Percentiles rank a stretch among this genome's conserved stretches.
phyloP scores from a whole-genome alignment of 1,140 invertebrate genomes.

The Drosophila suzukii region DNA sequence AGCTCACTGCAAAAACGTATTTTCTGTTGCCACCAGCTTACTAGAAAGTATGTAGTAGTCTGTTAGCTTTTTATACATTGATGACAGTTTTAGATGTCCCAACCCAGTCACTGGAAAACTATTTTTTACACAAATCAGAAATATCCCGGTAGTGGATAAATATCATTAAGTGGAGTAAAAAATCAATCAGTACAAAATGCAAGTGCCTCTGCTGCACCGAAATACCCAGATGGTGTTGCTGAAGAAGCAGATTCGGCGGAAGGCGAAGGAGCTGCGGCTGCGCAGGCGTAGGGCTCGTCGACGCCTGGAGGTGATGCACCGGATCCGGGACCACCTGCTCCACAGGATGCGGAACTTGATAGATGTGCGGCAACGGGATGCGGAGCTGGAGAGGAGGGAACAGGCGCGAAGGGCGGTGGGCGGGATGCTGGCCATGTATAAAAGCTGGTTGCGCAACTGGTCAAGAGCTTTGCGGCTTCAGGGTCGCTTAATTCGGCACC shows the following conservation, averaged over 20 bases:
- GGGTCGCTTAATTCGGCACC: not conserved
- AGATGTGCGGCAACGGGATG: not conserved
- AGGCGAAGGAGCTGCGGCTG: constrained; percentile 18
- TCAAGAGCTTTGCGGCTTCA: constrained; percentile 7
- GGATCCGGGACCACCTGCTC: constrained; percentile 21
- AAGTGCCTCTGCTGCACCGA: constrained; percentile 17
- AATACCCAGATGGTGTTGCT: constrained; percentile 35
- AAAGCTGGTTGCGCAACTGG: constrained; percentile 29
- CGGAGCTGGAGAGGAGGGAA: not conserved
- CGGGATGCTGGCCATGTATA: constrained; percentile 21
- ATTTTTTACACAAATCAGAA: not conserved
- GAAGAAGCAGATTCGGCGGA: constrained; percentile 29
- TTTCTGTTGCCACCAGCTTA: not conserved
- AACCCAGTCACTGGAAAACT: not conserved
- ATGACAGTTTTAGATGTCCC: not conserved
- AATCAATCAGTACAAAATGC: constrained; percentile 8
- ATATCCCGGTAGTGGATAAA: not conserved
- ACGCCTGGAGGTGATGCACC: constrained; percentile 18
- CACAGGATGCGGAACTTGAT: constrained; percentile 8
- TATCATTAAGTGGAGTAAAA: not conserved
- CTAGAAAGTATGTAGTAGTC: too few relatives aligned
- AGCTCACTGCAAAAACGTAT: not conserved
- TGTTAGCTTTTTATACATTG: not conserved
- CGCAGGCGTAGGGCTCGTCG: not conserved
- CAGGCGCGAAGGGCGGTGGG: not conserved